Base-by-base conservation (phyloP, 2,113 vertebrate genomes). In the Serinus canaria region DNA sequence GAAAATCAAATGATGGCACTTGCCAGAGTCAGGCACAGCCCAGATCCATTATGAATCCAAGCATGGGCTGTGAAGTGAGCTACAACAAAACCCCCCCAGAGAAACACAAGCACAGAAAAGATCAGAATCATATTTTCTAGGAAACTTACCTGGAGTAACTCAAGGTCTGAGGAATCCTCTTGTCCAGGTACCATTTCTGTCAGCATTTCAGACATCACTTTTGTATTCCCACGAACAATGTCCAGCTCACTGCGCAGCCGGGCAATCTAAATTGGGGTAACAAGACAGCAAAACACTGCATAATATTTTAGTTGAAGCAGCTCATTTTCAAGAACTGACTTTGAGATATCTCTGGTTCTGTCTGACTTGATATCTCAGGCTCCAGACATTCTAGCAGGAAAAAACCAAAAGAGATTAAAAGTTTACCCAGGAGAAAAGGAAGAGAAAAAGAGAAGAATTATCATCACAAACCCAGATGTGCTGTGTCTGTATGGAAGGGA, bases 151-250 rank as follows among this genome's bases (percentile, higher is more conserved):
- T 99, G 99, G 12, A 99, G 97, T 67, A 99, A 95, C 79, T 99
- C 99, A 31, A 99, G 98, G 87, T 99, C 99, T 11, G 99, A 99
- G 6, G 99, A 97, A n/a, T 99, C 99, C 86, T 99, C 99, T 92
- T 99, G 99, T 56, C 99, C 99, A 0, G 99, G 99, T 27, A 99
- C 98, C 99, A 99, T 99, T 97, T 99, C 99, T 8, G 99, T 99
- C 85, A 99, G 95, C 99, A 99, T 99, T 98, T 99, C 99, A 10
- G 99, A 99, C 99, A 99, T 99, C 95, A 99, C 99, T 92, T 99
- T 99, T 7, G 99, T 98, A 97, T 99, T 99, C 83, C 99, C 99
- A 77, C 99, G 99, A 73, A 99, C 99, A 47, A 99, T 97, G 63
- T 99, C 99, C 92, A 99, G 97, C 79, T 99, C 99, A 15, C 99